Base-by-base conservation (phyloP, 2,113 vertebrate genomes). In the Phainopepla nitens region DNA sequence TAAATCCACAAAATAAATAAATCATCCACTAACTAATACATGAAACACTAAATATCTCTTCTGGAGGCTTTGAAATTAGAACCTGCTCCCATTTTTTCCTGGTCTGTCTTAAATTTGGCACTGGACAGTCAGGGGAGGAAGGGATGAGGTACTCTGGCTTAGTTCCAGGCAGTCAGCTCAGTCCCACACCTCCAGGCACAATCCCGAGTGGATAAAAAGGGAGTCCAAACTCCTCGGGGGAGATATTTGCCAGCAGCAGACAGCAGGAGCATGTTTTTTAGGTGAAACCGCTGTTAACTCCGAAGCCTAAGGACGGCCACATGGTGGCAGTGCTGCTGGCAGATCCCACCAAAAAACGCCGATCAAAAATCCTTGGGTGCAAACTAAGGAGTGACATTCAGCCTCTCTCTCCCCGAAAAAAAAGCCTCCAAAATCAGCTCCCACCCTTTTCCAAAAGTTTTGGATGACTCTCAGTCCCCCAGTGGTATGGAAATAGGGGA, bases 301-400 rank as follows among this genome's bases (percentile, higher is more conserved):
- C 68, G 95, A 64, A 79, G 35, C 73, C 87, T 35, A 85, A 90
- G 70, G 70, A 90, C 10, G 92, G 61, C 96, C 96, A 88, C 95
- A 20, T 6, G 94, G 96, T 79, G 95, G 96, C 96, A 96, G 82
- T 65, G 92, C 78, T 87, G 92, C 73, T 36, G 53, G 39, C 73
- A 47, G 73, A 75, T 21, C 49, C 51, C 35, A 27, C 33, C 8
- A 11, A 75, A 69, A 60, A 15, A 31, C n/a, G 23, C 62, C 54
- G 4, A 29, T 4, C 39, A 9, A 3, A 62, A 61, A 39, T 17
- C 69, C 39, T 31, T 3, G 42, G 23, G 27, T 6, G 41, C 66
- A 47, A 62, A 60, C 14, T 9, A 16, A 29, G 24, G n/a, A 81
- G 29, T 0, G 39, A 47, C 21, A n/a, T 35, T 54, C 22, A 36